phyloP scores from a whole-genome alignment of 2,888 invertebrate species.

The Mayetiola destructor region DNA sequence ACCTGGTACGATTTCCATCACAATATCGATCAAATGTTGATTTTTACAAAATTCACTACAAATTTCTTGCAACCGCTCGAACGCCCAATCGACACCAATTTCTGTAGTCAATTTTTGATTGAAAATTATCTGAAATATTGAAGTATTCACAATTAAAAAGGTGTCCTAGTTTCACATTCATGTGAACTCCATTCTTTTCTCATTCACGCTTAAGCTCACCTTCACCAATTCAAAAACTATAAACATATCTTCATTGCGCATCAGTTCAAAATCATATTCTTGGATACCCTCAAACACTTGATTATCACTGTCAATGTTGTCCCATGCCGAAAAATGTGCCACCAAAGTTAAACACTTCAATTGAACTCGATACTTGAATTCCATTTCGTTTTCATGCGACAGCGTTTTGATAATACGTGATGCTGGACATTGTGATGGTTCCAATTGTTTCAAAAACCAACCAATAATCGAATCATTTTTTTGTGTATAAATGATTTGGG shows the following conservation, averaged over 20 bases:
- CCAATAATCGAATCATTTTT: neutral
- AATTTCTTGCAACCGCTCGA: constrained; percentile 24
- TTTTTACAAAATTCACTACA: constrained; percentile 22
- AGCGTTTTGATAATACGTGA: neutral
- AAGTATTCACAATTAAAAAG: neutral
- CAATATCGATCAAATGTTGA: constrained; percentile 19
- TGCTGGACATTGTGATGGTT: neutral
- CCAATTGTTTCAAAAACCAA: neutral
- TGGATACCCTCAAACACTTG: neutral
- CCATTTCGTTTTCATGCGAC: neutral
- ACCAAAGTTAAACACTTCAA: neutral
- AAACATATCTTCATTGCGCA: constrained; percentile 9
- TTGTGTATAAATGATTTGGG: neutral
- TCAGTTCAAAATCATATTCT: constrained; percentile 5
- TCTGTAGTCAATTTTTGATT: neutral
- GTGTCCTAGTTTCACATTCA: neutral
- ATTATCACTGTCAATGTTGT: neutral
- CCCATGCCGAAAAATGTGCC: neutral
- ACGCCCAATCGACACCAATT: constrained; percentile 24
- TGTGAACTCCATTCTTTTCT: neutral
- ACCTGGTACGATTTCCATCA: constrained; percentile 23
- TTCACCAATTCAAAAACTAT: constrained; percentile 11
- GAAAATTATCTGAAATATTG: constrained; percentile 1
- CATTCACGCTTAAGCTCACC: neutral
- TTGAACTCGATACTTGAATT: neutral